These are phyloP conservation scores for Acrocyrtus sp. DNA, from an alignment of 2,888 invertebrate species.

Conservation along the genomic window DNA sequence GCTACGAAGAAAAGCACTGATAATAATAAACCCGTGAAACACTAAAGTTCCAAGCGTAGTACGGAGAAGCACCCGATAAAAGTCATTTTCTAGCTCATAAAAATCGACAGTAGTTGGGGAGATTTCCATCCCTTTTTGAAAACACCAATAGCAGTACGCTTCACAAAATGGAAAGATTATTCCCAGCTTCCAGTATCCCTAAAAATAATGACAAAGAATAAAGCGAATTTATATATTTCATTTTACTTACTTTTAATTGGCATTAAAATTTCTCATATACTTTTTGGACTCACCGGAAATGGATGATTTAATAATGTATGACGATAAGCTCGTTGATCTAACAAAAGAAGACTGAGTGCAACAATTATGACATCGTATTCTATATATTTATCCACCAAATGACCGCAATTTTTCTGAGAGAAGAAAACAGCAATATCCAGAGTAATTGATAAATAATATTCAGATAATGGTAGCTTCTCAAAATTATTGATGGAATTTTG, in stretches of 20 bases:
- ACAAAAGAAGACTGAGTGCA: constrained; percentile 83
- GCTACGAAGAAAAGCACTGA: constrained; percentile 23
- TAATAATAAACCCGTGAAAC: constrained; percentile 50
- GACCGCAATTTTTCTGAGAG: constrained; percentile 77
- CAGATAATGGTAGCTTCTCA: neutral
- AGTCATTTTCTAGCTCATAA: constrained; percentile 62
- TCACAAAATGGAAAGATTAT: constrained; percentile 82
- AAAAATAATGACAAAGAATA: constrained; percentile 55
- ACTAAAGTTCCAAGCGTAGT: constrained; percentile 42
- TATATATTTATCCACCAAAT: constrained; percentile 87
- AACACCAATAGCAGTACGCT: constrained; percentile 78
- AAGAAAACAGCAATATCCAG: neutral
- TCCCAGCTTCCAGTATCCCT: constrained; percentile 83
- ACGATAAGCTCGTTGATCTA: constrained; percentile 83
- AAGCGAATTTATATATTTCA: neutral
- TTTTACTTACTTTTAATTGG: constrained; percentile 58
- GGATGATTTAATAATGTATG: constrained; percentile 85
- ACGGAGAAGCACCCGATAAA: constrained; percentile 58
- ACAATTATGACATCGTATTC: constrained; percentile 92
- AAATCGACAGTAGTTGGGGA: constrained; percentile 47
- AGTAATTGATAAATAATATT: neutral
- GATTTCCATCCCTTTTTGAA: constrained; percentile 59
- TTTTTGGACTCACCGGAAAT: constrained; percentile 75
- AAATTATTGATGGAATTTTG: too few relatives aligned
- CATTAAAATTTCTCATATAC: too few relatives aligned